Evolutionary conservation across 53 echinoderm and acorn worm species (phyloP).

Genomic region (Mesocentrotus franciscanus): DNA sequence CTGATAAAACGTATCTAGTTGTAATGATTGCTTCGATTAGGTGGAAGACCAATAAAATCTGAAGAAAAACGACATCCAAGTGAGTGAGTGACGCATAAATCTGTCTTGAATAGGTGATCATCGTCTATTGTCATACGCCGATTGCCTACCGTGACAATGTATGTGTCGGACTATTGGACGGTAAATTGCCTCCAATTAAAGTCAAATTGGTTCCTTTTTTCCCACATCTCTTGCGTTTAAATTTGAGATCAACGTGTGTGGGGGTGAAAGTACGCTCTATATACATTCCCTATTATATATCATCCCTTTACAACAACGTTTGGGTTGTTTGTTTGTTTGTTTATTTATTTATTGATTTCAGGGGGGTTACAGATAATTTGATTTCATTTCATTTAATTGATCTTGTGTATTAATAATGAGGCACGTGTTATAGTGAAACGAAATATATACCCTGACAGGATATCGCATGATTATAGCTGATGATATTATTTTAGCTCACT

Average conservation of each 20-base stretch:
- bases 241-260: conserved; percentile 31
- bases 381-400: too few relatives aligned
- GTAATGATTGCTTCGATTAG: neutral
- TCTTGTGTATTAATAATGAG: too few relatives aligned
- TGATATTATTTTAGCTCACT: too few relatives aligned
- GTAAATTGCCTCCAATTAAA: conserved; percentile 50
- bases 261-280: conserved; percentile 1
- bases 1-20: neutral
- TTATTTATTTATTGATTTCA: neutral
- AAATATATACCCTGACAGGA: too few relatives aligned
- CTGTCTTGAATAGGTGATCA: conserved; percentile 44
- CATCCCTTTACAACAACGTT: neutral
- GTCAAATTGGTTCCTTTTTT: neutral
- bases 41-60: conserved; percentile 45
- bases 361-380: neutral
- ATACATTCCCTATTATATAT: neutral
- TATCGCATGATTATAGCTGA: too few relatives aligned
- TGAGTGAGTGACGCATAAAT: neutral
- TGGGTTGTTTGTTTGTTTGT: too few relatives aligned
- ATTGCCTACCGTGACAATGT: conserved; percentile 19
- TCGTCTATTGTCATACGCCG: neutral
- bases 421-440: too few relatives aligned
- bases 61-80: neutral
- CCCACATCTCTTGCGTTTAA: neutral
- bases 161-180: conserved; percentile 58